Evolutionary conservation across 2,113 vertebrate genomes (phyloP), one percentile per base, ranked within the genome.

Genomic region (Sminthopsis crassicaudata): DNA sequence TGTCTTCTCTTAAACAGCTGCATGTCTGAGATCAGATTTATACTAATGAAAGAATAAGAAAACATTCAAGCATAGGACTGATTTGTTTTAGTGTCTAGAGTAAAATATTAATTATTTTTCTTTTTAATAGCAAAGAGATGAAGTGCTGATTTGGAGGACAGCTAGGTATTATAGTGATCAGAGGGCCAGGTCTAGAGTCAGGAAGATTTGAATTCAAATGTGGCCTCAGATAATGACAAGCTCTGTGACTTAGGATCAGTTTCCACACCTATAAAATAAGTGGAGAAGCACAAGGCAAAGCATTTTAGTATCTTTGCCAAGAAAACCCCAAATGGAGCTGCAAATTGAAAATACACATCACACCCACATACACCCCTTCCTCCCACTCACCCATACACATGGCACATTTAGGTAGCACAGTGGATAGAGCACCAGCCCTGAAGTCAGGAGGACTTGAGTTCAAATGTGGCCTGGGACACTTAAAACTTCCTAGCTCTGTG

Each of bases 21-120:
- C 1, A 11, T 95, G 23, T 88, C 30, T 53, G 14, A 94, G 12
- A 89, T 48, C 57, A 8, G 25, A 0, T 96, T 89, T 93, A n/a
- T 3, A 50, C 23, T 27, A 54, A 42, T 84, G 91, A 94, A 93
- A 27, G 53, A 53, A 25, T 26, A 94, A 93, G 57, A 93, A 90
- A n/a, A 88, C 8, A 53, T 2, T 46, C 93, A 27, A 95, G 36
- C 48, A 36, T n/a, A 89, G 8, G 60, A 52, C 48, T 76, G 2
- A 2, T 94, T 92, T 36, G 22, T 14, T 8, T 67, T 22, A 84
- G 67, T 84, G 0, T 84, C n/a, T 36, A 42, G 14, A 3, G 12
- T 67, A 16, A 84, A 84, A 42, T 23, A 22, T 42, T 84, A 36
- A 67, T 42, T n/a, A 5, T 84, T 84, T 84, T 22, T 8, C 5